Conservation (phyloP, 2,888 invertebrate species). For the Caenorhabditis auriculariae region DNA sequence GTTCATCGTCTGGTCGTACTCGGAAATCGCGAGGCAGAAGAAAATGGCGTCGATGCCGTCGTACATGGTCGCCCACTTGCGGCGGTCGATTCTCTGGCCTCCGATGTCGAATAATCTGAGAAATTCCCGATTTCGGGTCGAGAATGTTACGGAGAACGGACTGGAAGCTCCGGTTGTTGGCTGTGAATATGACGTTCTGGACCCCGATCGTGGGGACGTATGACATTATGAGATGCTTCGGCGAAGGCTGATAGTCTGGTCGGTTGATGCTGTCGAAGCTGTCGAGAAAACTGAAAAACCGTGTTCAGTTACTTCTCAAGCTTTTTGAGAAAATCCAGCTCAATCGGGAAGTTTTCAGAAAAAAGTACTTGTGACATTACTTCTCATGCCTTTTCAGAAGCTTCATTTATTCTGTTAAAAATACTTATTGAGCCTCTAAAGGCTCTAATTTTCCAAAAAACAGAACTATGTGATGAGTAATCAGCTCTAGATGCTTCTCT, state of each 20-base stretch:
- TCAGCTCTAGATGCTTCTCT: no score
- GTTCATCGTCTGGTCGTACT: constrained; percentile 51
- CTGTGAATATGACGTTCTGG: constrained; percentile 45
- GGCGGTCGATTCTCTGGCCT: constrained; percentile 43
- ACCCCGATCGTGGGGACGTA: constrained; percentile 58
- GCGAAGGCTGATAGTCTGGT: constrained; percentile 42
- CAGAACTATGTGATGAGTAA: no score
- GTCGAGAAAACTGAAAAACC: constrained; percentile 48
- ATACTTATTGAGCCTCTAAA: no score
- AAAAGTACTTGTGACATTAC: background rate
- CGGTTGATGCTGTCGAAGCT: constrained; percentile 40
- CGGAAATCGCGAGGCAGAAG: constrained; percentile 53
- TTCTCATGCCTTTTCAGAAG: no score
- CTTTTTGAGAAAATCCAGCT: no score
- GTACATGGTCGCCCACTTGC: constrained; percentile 52
- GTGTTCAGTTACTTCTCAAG: no score
- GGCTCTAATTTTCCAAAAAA: no score
- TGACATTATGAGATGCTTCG: constrained; percentile 50
- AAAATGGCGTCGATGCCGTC: constrained; percentile 57
- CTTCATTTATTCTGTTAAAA: no score
- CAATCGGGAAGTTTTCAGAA: background rate
- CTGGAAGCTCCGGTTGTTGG: constrained; percentile 47
- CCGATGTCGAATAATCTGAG: constrained; percentile 46
- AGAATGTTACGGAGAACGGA: constrained; percentile 13
- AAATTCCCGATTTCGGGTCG: background rate